Percentiles rank a stretch among this genome's conserved stretches.
phyloP scores from a whole-genome alignment of 2,797 vertebrate species.

The Molothrus ater region DNA sequence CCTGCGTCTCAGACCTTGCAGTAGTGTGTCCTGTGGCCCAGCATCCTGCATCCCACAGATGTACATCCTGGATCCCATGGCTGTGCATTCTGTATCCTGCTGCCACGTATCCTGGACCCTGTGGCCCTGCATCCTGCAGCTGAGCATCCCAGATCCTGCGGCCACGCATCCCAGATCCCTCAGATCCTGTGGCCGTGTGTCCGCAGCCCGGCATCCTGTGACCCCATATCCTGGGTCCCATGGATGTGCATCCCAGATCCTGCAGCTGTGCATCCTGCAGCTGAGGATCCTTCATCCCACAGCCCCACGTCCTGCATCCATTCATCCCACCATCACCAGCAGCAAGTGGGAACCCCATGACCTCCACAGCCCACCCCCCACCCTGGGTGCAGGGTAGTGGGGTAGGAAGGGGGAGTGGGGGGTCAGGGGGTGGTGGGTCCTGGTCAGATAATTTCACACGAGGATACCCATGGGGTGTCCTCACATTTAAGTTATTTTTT shows the following conservation, averaged over 20 bases:
- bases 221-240: not conserved
- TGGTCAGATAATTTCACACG: slow-evolving; percentile 11
- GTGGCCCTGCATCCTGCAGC: not conserved
- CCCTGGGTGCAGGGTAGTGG: not conserved
- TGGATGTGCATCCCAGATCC: not conserved
- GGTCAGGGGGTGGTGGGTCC: not conserved
- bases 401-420: not conserved
- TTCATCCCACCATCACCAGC: not conserved
- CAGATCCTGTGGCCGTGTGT: not conserved
- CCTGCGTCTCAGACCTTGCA: not conserved
- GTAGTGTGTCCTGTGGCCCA: not conserved
- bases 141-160: not conserved
- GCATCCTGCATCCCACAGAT: not conserved
- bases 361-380: not conserved
- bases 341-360: not conserved
- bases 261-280: not conserved
- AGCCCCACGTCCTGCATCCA: not conserved
- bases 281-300: not conserved
- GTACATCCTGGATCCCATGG: not conserved
- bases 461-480: not conserved
- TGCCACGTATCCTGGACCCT: not conserved
- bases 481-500: slow-evolving; percentile 34
- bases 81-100: not conserved
- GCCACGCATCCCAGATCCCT: not conserved
- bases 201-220: not conserved